Evolutionary conservation across 2,113 vertebrate genomes (phyloP).

Genomic region (Anseranas semipalmata): DNA sequence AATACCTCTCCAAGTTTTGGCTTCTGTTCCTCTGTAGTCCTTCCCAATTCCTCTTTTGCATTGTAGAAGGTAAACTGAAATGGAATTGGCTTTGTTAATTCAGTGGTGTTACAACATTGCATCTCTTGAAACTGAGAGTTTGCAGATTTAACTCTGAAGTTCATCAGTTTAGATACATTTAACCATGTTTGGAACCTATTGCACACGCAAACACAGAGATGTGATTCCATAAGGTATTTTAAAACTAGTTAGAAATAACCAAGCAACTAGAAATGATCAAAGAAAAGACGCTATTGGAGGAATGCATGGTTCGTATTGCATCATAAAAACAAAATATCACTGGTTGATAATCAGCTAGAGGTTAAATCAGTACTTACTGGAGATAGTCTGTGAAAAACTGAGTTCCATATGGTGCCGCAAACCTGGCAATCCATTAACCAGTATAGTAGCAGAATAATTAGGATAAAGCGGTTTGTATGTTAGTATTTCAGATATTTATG

Average conservation of each 20-base stretch:
- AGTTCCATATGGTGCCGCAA: no score
- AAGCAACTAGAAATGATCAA: background rate
- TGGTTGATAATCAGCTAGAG: no score
- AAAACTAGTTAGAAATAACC: background rate
- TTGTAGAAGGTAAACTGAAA: constrained; percentile 83
- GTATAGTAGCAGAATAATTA: no score
- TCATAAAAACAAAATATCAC: no score
- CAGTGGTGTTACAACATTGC: background rate
- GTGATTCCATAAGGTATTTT: background rate
- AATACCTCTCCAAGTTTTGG: constrained; percentile 75
- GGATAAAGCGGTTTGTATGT: no score
- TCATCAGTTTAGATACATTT: background rate
- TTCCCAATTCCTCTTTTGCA: constrained; percentile 81
- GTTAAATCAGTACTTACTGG: no score
- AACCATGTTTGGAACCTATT: background rate
- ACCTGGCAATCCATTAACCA: no score
- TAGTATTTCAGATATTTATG: no score
- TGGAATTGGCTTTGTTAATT: constrained; percentile 5
- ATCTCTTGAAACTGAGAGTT: background rate
- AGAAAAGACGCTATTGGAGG: no score
- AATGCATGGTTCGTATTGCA: no score
- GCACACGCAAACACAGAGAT: background rate
- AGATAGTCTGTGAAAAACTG: no score
- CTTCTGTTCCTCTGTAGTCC: constrained; percentile 87
- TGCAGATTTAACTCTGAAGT: background rate